Percentiles rank a stretch among this genome's conserved stretches.
These are phyloP conservation scores for Epinephelus cyanopodus DNA, from an alignment of 2,113 vertebrate species.

Conservation along the genomic window DNA sequence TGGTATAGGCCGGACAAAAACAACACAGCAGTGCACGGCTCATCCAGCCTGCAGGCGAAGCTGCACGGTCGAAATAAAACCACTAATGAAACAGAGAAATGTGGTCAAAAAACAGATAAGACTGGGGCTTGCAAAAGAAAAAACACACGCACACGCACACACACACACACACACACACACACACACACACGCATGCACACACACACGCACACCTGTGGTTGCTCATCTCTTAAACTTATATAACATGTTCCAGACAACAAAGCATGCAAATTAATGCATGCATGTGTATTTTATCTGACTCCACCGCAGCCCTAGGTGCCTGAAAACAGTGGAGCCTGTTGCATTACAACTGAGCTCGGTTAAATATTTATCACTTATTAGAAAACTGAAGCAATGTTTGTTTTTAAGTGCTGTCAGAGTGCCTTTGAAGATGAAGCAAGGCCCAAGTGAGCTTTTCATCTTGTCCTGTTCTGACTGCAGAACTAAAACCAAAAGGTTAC, in stretches of 20 bases:
- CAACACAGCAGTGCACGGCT: neutral
- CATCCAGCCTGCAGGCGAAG: slow-evolving; percentile 1
- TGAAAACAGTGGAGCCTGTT: slow-evolving; percentile 7
- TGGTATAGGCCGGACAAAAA: slow-evolving; percentile 20
- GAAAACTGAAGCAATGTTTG: slow-evolving; percentile 42
- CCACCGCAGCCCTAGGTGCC: neutral
- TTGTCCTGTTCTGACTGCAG: neutral
- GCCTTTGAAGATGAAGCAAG: neutral
- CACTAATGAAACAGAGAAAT: slow-evolving; percentile 9
- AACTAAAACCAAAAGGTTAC: neutral
- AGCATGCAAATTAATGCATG: neutral
- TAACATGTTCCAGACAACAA: neutral
- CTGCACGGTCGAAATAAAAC: neutral
- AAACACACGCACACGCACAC: neutral
- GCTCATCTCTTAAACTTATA: neutral
- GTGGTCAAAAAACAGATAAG: slow-evolving; percentile 1
- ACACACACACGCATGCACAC: too few species aligned
- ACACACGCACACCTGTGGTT: neutral
- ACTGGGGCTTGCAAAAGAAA: neutral
- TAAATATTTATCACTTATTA: slow-evolving; percentile 54
- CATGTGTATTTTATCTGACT: slow-evolving; percentile 13
- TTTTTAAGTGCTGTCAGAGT: slow-evolving; percentile 17
- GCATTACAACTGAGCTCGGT: neutral
- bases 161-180: too few species aligned
- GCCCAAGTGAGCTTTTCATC: neutral